Evolutionary conservation across 2,888 invertebrate species (phyloP), one percentile per base, ranked within the genome.

Genomic region (Cosmorhoe ocellata): DNA sequence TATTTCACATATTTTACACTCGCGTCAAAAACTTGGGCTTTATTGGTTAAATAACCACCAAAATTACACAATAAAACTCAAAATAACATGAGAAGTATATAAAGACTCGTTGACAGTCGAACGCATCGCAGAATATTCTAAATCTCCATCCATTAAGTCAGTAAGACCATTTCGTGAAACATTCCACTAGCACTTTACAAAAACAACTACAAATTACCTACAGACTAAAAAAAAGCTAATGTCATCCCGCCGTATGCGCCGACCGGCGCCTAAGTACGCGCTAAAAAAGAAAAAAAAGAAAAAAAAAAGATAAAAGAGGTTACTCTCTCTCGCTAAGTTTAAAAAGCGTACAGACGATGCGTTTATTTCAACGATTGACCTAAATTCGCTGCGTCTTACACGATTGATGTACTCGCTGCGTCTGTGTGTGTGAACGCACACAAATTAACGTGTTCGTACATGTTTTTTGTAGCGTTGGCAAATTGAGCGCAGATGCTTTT

Each of bases 301-400:
- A 62, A 52, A 70, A 67, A 68, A 67, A 61, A 59, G 54, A 61
- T 64, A 62, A 52, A 56, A 52, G 59, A 40, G 51, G 56, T 49
- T 60, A 65, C 71, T 70, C 71, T 73, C 74, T 74, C 77, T 71
- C 43, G 33, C 53, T 44, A 49, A 39, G 32, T 46, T 51, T 57
- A 48, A 49, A 49, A 51, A 50, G 50, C 46, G 49, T 39, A 48
- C 64, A 63, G 67, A 60, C 69, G 77, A 72, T 72, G 70, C 72
- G 78, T 77, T 84, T 84, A 82, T 85, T 85, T 83, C 76, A 79
- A 76, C 84, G 81, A 81, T 81, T 88, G 88, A 87, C 86, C 87
- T 65, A 85, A 86, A 87, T 87, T 74, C 74, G 70, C 71, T 55
- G 56, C 82, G 76, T 64, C 69, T 72, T 78, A 84, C 81, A 76